phyloP scores from a whole-genome alignment of 92 coral and sea anemone species.

The Parazoanthus swiftii region DNA sequence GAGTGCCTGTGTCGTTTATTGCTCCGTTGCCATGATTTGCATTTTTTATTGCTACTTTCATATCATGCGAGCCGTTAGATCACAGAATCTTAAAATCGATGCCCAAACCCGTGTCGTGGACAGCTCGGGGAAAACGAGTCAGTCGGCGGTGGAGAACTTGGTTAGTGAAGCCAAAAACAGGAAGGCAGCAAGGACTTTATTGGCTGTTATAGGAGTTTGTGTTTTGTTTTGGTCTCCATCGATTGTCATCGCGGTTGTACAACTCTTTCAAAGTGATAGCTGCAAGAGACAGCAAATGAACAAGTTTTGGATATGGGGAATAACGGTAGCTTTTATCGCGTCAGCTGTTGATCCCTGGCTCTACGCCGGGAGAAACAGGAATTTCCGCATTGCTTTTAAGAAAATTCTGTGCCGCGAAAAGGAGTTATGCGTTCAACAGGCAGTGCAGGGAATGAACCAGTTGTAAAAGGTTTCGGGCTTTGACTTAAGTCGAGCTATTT shows the following conservation, averaged over 20 bases:
- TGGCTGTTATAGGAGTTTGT: neutral
- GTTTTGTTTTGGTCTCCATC: neutral
- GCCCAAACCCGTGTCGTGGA: neutral
- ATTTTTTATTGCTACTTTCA: neutral
- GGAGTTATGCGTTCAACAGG: neutral
- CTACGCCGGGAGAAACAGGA: neutral
- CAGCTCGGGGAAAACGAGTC: too few relatives aligned
- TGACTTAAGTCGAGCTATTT: neutral
- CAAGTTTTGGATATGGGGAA: neutral
- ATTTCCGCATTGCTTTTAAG: neutral
- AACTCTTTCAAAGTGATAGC: neutral
- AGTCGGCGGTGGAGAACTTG: too few relatives aligned
- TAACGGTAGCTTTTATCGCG: neutral
- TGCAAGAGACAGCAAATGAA: neutral
- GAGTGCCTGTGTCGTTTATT: neutral
- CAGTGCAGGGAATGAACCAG: neutral
- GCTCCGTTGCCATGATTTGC: neutral
- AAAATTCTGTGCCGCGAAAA: neutral
- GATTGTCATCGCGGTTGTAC: neutral
- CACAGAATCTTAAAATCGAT: neutral
- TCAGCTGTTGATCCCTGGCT: neutral
- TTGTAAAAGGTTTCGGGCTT: neutral
- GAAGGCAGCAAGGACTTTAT: neutral
- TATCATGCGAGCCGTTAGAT: neutral
- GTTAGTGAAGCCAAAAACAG: neutral